These are phyloP conservation scores for Eupithecia centaureata DNA, from an alignment of 2,888 invertebrate genomes.

Conservation along the genomic window DNA sequence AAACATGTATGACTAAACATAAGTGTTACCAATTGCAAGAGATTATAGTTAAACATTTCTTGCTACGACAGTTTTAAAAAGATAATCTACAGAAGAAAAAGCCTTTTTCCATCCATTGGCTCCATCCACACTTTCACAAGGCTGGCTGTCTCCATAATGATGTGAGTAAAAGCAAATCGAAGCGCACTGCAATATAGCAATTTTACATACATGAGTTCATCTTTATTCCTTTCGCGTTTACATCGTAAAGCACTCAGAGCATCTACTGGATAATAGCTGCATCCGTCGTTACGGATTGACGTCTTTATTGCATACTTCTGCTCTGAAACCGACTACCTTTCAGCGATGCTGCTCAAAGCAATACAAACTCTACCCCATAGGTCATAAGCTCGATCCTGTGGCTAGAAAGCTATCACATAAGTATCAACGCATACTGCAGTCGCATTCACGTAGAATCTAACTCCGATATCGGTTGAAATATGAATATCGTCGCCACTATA, in stretches of 20 bases:
- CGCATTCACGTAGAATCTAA: slow-evolving; percentile 55
- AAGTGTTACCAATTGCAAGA: too few species aligned
- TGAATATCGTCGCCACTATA: slow-evolving; percentile 63
- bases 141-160: slow-evolving; percentile 11
- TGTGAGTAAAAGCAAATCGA: slow-evolving; percentile 21
- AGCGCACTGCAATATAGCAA: slow-evolving; percentile 30
- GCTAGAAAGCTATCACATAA: slow-evolving; percentile 37
- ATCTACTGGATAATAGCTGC: slow-evolving; percentile 66
- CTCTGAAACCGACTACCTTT: slow-evolving; percentile 52
- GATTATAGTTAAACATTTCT: not conserved
- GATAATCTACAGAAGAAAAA: not conserved
- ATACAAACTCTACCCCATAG: slow-evolving; percentile 12
- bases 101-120: not conserved
- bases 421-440: slow-evolving; percentile 47
- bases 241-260: slow-evolving; percentile 68
- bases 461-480: slow-evolving; percentile 63
- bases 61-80: not conserved
- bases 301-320: slow-evolving; percentile 69
- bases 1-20: too few species aligned
- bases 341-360: slow-evolving; percentile 32
- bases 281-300: slow-evolving; percentile 68
- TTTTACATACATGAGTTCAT: slow-evolving; percentile 49
- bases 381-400: slow-evolving; percentile 28
- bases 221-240: slow-evolving; percentile 59
- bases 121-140: not conserved